Evolutionary conservation across 1,140 invertebrate species (phyloP).

Genomic region (Luehdorfia chinensis): DNA sequence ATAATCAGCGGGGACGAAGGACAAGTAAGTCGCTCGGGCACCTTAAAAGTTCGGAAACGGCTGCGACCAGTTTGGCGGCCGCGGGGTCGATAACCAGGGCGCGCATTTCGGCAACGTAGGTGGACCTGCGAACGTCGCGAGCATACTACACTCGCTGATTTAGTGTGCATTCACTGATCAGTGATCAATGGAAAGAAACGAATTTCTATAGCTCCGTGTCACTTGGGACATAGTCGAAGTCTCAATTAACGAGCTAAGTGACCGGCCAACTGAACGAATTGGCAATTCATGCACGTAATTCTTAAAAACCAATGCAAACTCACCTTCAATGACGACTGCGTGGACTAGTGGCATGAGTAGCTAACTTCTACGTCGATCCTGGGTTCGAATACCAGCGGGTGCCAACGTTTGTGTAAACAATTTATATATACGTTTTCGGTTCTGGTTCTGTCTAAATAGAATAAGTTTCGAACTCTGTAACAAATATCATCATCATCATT

Average conservation of each 20-base stretch:
- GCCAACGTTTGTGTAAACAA: too few relatives aligned
- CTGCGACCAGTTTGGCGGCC: constrained; percentile 26
- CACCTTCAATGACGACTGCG: neutral
- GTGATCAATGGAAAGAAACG: neutral
- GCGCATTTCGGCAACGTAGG: constrained; percentile 35
- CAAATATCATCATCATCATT: too few relatives aligned
- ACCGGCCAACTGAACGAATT: too few relatives aligned
- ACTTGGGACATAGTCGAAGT: too few relatives aligned
- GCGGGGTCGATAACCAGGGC: constrained; percentile 54
- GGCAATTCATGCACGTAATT: too few relatives aligned
- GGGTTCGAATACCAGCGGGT: too few relatives aligned
- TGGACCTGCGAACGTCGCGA: constrained; percentile 5
- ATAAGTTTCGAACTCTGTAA: too few relatives aligned
- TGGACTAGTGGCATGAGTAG: neutral
- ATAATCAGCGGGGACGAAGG: constrained; percentile 19
- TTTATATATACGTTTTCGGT: too few relatives aligned
- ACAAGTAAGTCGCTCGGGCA: neutral
- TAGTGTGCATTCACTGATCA: constrained; percentile 7
- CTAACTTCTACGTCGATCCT: too few relatives aligned
- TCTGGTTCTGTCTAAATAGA: too few relatives aligned
- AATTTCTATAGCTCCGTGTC: too few relatives aligned
- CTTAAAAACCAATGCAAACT: neutral
- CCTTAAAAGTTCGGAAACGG: constrained; percentile 18
- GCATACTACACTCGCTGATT: neutral
- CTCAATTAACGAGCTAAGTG: too few relatives aligned